Evolutionary conservation across 1,140 invertebrate genomes (phyloP), one percentile per base, ranked within the genome.

Genomic region (Anadara kagoshimensis): DNA sequence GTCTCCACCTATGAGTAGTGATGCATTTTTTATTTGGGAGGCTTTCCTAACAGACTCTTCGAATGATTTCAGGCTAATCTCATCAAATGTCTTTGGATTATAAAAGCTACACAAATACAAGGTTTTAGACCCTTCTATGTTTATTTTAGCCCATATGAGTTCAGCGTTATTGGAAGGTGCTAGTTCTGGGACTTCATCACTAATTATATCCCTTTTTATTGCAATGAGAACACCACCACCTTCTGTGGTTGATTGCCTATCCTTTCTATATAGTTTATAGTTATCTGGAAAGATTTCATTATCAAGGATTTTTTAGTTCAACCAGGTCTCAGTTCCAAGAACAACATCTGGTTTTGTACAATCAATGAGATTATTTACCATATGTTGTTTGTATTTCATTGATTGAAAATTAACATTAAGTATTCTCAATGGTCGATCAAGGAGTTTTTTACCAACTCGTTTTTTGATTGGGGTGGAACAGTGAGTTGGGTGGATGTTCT

Each of bases 41-140:
- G 63, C 69, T 69, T 61, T 62, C 18, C 49, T 36, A 41, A 73
- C 20, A 16, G 56, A 59, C 18, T 43, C 53, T 26, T 43, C 49
- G 61, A 67, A 59, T 26, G 22, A 29, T 22, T 59, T n/a, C 4
- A 67, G 18, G 36, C 71, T 73, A 51, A 67, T 18, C 44, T 73
- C 63, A 66, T 73, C 57, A 41, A 64, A 67, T 22, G 45, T 67
- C 62, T 73, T 73, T 1, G 63, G 71, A 18, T 66, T 58, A 24
- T 73, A 73, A 41, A 56, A 77, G 1, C 65, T 57, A 18, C 18
- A 49, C 12, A 76, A 47, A 54, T 76, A 69, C 3, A 77, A 18
- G 29, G 58, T 22, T 44, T 54, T 71, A 22, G 26, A 26, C 1
- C 65, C 69, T 18, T 56, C 26, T 49, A 73, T 24, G 53, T 61